Conservation (phyloP, 2,113 vertebrate genomes). For the Colius striatus region DNA sequence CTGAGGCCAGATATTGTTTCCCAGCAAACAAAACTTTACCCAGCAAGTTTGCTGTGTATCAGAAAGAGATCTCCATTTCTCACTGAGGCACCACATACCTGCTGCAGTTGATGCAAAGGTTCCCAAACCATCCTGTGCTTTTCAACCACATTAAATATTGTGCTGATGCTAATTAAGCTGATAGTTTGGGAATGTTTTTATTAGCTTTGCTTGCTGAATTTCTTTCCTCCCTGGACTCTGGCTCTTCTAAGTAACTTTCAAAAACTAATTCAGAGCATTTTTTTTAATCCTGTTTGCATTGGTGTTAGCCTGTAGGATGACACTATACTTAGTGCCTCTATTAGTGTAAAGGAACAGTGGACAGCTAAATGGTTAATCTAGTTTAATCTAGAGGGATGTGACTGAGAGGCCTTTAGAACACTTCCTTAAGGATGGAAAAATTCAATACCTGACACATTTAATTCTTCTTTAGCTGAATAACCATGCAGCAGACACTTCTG, state of each 20-base stretch:
- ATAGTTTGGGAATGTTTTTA: slow-evolving; percentile 51
- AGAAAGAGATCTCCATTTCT: slow-evolving; percentile 16
- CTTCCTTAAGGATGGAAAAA: neutral
- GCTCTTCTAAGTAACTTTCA: neutral
- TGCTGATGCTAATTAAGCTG: slow-evolving; percentile 58
- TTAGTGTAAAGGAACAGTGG: neutral
- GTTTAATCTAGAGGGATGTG: neutral
- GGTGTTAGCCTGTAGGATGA: neutral
- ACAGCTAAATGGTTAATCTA: neutral
- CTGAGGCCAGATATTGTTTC: neutral
- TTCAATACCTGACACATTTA: neutral
- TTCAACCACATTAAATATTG: slow-evolving; percentile 47
- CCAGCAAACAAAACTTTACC: neutral
- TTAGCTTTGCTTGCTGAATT: slow-evolving; percentile 37
- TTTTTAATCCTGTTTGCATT: neutral
- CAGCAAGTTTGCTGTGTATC: slow-evolving; percentile 12
- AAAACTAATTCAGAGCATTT: neutral
- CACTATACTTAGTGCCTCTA: neutral
- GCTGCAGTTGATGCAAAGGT: slow-evolving; percentile 4
- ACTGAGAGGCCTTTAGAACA: neutral
- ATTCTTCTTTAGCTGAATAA: neutral
- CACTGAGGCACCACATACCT: neutral
- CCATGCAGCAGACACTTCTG: neutral
- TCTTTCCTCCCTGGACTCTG: neutral
- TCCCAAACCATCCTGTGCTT: slow-evolving; percentile 50